Evolutionary conservation across 30 jellyfish, hydroid and myxozoan species (phyloP).

Genomic region (Hydractinia echinata): DNA sequence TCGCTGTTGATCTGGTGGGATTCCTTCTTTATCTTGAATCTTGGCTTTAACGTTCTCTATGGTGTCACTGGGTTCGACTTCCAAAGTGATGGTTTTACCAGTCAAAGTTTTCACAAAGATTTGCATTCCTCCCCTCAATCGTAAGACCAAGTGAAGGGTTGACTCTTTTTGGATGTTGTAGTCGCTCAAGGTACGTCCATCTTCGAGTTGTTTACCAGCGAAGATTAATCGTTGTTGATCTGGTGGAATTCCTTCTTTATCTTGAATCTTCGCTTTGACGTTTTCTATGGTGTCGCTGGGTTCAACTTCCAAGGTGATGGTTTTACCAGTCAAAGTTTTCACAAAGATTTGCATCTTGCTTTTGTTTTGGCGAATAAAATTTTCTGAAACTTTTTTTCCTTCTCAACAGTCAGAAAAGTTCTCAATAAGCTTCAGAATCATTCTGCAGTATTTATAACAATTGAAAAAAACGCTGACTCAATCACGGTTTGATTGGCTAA

Average conservation of each 20-base stretch:
- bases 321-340: slow-evolving; percentile 43
- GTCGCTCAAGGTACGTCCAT: slow-evolving; percentile 98
- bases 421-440: too few relatives aligned
- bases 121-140: slow-evolving; percentile 16
- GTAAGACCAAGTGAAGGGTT: slow-evolving; percentile 92
- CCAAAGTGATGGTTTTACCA: slow-evolving; percentile 40
- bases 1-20: slow-evolving; percentile 41
- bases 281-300: slow-evolving; percentile 35
- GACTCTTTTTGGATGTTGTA: slow-evolving; percentile 98
- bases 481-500: too few relatives aligned
- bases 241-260: slow-evolving; percentile 93
- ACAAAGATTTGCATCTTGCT: slow-evolving; percentile 36
- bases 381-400: neutral
- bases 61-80: slow-evolving; percentile 45
- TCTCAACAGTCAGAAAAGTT: too few relatives aligned
- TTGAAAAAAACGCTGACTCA: too few relatives aligned
- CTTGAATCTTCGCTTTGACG: slow-evolving; percentile 39
- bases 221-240: slow-evolving; percentile 97
- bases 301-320: slow-evolving; percentile 41
- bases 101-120: slow-evolving; percentile 16
- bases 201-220: slow-evolving; percentile 99
- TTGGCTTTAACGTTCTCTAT: slow-evolving; percentile 27
- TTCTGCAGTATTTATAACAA: too few relatives aligned
- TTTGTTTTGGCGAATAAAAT: neutral
- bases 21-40: slow-evolving; percentile 42